Evolutionary conservation across 2,797 vertebrate species (phyloP), one percentile per base, ranked within the genome.

Genomic region (Artibeus lituratus): DNA sequence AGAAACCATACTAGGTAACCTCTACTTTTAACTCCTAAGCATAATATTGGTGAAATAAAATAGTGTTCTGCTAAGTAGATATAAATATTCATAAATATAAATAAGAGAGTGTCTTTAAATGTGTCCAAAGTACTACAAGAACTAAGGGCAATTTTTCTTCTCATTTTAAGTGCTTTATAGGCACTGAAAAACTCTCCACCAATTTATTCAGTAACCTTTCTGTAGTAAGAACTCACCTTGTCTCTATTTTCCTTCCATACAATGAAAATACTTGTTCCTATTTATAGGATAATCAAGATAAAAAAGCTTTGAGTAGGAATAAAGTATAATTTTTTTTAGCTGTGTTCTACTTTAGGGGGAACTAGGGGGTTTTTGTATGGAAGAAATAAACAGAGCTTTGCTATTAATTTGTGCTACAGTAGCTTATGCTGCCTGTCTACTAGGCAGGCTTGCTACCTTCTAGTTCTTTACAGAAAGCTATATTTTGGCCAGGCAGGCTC

Each of bases 321-420:
- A 55, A 69, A 82, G 42, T 65, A 53, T 44, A 35, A 67, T 37
- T 86, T 94, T 94, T 42, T 86, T 93, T 37, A 85, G 39, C 53
- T 82, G n/a, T 89, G 47, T 73, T 90, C 47, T 39, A 80, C 90
- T 77, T 21, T 35, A 65, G 2, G 57, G 53, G 95, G 98, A 96
- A 95, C 55, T 0, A 11, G 91, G 59, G 59, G 93, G 91, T 96
- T 87, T 80, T 93, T 96, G 95, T 83, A 83, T 96, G 96, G 94
- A 98, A 97, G 98, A 97, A 93, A 62, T 89, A 92, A 97, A 94
- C 53, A 95, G 3, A 93, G 70, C 95, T 98, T 98, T 97, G 95
- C 67, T 97, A 97, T 97, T 93, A 73, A 69, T 97, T 98, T 97
- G 92, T 95, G 95, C 86, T 80, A 76, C 78, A 96, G 26, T 67